Evolutionary conservation across 1,140 invertebrate species (phyloP).

Genomic region (Globodera rostochiensis): DNA sequence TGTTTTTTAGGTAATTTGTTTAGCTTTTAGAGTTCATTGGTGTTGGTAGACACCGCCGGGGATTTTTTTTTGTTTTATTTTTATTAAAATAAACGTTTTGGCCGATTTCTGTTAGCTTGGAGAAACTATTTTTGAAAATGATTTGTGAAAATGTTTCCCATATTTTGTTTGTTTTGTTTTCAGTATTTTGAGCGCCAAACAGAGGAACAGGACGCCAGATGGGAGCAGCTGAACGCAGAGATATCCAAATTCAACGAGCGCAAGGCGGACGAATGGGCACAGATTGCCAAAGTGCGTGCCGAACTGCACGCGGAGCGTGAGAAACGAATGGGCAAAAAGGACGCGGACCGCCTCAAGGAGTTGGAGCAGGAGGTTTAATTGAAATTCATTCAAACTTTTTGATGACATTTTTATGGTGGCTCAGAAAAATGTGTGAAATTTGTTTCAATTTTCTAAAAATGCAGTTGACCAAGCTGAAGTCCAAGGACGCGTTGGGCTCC

Average conservation of each 20-base stretch:
- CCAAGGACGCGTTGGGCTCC: constrained; percentile 1
- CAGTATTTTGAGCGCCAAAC: constrained; percentile 27
- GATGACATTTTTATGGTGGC: neutral
- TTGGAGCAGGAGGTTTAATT: constrained; percentile 13
- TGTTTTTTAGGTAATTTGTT: too few species aligned
- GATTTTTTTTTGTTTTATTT: too few species aligned
- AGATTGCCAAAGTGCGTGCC: constrained; percentile 10
- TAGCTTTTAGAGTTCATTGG: too few species aligned
- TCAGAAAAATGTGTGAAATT: too few species aligned
- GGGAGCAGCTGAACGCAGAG: constrained; percentile 18
- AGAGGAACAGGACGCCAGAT: constrained; percentile 7
- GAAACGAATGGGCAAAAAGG: constrained; percentile 13
- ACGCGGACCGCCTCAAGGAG: constrained; percentile 2
- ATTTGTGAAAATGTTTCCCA: too few species aligned
- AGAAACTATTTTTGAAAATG: too few species aligned
- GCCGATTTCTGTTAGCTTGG: too few species aligned
- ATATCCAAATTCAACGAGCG: constrained; percentile 5
- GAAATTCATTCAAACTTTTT: neutral
- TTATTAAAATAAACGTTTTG: too few species aligned
- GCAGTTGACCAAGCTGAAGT: neutral
- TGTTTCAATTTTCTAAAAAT: neutral
- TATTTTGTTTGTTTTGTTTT: neutral
- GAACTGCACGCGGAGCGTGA: constrained; percentile 6
- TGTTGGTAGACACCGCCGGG: too few species aligned
- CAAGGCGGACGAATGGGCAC: constrained; percentile 23